These are phyloP conservation scores for Eulemur mongoz DNA, from an alignment of 2,797 vertebrate genomes.

Conservation along the genomic window DNA sequence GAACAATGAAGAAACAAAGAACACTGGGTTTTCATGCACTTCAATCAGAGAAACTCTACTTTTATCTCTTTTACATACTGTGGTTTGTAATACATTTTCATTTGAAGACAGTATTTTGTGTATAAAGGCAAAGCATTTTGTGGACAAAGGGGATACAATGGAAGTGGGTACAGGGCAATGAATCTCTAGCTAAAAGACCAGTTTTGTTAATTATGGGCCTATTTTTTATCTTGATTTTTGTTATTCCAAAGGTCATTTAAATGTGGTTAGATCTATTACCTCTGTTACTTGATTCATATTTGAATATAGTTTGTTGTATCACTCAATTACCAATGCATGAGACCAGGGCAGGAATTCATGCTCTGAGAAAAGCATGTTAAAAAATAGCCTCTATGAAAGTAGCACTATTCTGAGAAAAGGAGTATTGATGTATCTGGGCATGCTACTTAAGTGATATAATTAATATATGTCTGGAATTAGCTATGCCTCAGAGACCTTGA, in stretches of 20 bases:
- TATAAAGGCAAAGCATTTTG: background rate
- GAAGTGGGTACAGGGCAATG: background rate
- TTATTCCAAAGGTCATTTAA: background rate
- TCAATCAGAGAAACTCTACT: background rate
- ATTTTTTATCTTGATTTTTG: slow-evolving; percentile 18
- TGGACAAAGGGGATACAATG: background rate
- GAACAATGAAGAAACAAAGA: background rate
- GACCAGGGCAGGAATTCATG: slow-evolving; percentile 27
- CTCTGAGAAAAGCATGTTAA: slow-evolving; percentile 50
- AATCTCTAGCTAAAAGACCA: background rate
- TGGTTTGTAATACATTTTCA: background rate
- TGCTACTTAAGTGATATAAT: slow-evolving; percentile 77
- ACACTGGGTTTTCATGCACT: background rate
- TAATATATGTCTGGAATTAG: slow-evolving; percentile 82
- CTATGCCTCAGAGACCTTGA: slow-evolving; percentile 73
- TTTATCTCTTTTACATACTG: background rate
- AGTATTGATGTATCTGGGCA: slow-evolving; percentile 70
- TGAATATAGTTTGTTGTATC: background rate
- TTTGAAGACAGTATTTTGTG: background rate
- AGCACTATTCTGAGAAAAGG: slow-evolving; percentile 65
- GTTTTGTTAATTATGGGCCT: background rate
- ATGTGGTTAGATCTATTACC: background rate
- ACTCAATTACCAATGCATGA: background rate
- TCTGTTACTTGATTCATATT: slow-evolving; percentile 1
- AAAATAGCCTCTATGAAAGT: slow-evolving; percentile 56